Evolutionary conservation across 2,113 vertebrate genomes (phyloP).

Genomic region (Mus pahari): DNA sequence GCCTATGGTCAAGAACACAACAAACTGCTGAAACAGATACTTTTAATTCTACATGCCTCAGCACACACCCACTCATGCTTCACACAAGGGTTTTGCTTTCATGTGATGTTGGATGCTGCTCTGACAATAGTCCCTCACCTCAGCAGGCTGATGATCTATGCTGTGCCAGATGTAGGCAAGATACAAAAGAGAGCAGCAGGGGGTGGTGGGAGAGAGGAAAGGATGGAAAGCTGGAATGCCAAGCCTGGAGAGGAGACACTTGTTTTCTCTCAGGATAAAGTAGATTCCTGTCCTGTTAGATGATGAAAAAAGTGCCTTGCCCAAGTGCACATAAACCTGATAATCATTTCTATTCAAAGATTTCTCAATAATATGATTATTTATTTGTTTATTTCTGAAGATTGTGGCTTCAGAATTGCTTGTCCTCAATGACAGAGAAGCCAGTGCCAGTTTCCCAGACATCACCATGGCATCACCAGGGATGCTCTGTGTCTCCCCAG

Average conservation of each 20-base stretch:
- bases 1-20: not conserved
- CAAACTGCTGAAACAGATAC: not conserved
- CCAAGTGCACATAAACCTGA: not conserved
- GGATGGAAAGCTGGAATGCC: too few relatives aligned
- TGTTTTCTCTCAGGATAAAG: not conserved
- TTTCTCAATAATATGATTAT: not conserved
- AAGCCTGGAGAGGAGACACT: not conserved
- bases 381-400: not conserved
- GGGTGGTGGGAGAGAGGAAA: not conserved
- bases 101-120: too few relatives aligned
- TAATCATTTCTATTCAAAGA: not conserved
- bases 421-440: not conserved
- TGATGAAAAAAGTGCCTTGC: not conserved
- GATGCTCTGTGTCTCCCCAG: rapidly evolving
- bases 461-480: not conserved
- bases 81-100: not conserved
- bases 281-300: not conserved
- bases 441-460: not conserved
- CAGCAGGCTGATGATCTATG: too few relatives aligned
- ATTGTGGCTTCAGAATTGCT: not conserved
- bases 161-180: not conserved
- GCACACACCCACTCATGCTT: not conserved
- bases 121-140: not conserved
- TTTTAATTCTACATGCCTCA: not conserved
- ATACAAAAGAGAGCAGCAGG: not conserved